Base-by-base conservation (phyloP, 2,113 vertebrate species). In the Chlorocebus sabaeus region DNA sequence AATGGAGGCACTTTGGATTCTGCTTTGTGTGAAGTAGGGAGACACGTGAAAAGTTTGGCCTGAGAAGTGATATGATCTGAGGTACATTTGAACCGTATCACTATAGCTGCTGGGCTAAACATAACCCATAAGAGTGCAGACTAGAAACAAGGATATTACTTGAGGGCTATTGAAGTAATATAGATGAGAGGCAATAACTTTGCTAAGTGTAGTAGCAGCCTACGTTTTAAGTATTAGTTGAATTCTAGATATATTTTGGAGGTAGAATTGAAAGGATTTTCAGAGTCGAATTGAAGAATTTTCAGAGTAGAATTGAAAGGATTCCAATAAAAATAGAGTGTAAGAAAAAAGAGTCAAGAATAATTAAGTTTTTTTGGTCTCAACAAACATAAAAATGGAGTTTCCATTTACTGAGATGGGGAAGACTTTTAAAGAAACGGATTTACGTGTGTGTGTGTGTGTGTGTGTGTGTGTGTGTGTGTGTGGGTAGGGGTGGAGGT, bases 371-470 rank as follows among this genome's bases (percentile, higher is more conserved):
- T 85, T 73, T 96, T 43, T 82, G 32, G 2, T 4, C 20, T 81
- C 35, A 90, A 94, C 40, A 95, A 38, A 79, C 52, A 48, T 94
- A 83, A 83, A 95, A 95, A 23, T 78, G 16, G 38, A 86, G 6
- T 89, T 85, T 95, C 17, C 9, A 17, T 67, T 87, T 97, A 68
- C 27, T 90, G n/a, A 90, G 12, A 57, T 67, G 40, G 32, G 38
- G 11, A 93, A 50, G 27, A 25, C 35, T 75, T 93, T 59, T 68
- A 64, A 84, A 83, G 3, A 35, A 50, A 89, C 43, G 22, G n/a
- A 32, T 38, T 30, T 64, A 64, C 5, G 27, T 64, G 27, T 14
- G 0, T 64, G 61, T 79, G 32, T 95, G 64, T 67, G 32, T 82
- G 38, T 83, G 30, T 82, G 10, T 78, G 43, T 93, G 90, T 84